Percentiles rank a stretch among this genome's conserved stretches.
These are phyloP conservation scores for Drosophila heteroneura DNA, from an alignment of 2,888 invertebrate genomes.

Conservation along the genomic window DNA sequence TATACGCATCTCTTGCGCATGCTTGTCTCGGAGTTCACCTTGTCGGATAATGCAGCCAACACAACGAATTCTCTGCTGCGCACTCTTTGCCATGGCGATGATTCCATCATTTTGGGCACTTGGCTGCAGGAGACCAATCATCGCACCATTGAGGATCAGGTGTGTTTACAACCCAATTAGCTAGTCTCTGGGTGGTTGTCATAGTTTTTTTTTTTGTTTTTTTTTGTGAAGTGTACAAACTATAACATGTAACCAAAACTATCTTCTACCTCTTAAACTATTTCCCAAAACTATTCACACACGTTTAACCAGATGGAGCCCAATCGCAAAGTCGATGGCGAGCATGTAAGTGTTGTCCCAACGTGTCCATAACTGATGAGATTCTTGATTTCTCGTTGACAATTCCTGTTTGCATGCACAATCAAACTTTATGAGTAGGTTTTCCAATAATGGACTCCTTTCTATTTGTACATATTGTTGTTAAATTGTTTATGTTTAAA, in stretches of 20 bases:
- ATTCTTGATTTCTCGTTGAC: conserved; percentile 3
- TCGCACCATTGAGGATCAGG: conserved; percentile 98
- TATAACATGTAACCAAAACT: conserved; percentile 24
- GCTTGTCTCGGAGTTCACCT: conserved; percentile 97
- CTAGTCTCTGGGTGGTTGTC: not conserved
- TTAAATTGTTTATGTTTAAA: not conserved
- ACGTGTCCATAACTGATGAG: conserved; percentile 2
- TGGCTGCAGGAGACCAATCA: conserved; percentile 99
- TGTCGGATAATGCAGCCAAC: conserved; percentile 96
- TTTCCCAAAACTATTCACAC: conserved; percentile 18
- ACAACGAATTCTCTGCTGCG: conserved; percentile 94
- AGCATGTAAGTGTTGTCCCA: conserved; percentile 89
- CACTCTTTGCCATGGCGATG: conserved; percentile 94
- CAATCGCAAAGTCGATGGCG: conserved; percentile 92
- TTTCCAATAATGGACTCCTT: not conserved
- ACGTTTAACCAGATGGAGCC: conserved; percentile 90
- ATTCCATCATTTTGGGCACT: conserved; percentile 96
- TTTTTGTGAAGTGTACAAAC: conserved; percentile 7
- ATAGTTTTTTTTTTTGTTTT: not conserved
- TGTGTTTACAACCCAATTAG: conserved; percentile 81
- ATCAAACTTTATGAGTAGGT: conserved; percentile 1
- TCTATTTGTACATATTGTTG: not conserved
- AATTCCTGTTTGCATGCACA: conserved; percentile 27
- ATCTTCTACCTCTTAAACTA: conserved; percentile 29
- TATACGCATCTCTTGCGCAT: conserved; percentile 95